Percentiles rank a stretch among this genome's conserved stretches.
These are phyloP conservation scores for Mechanitis mazaeus DNA, from an alignment of 2,888 invertebrate species.

Conservation along the genomic window DNA sequence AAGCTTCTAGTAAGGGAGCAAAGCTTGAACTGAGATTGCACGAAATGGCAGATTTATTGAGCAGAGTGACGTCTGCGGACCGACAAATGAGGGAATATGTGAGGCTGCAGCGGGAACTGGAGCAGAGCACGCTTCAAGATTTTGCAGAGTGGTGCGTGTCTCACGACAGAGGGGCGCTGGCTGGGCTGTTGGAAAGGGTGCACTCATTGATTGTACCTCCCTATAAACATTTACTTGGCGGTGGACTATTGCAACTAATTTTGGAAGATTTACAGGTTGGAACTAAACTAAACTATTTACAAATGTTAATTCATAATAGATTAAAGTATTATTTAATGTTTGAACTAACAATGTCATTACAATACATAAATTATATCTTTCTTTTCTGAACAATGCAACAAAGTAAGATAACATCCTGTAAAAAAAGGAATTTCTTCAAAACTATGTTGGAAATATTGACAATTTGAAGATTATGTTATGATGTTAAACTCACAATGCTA, in stretches of 20 bases:
- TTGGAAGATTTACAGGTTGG: conserved; percentile 60
- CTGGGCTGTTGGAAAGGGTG: conserved; percentile 80
- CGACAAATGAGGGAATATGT: conserved; percentile 78
- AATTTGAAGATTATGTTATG: neutral
- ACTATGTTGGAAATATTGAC: neutral
- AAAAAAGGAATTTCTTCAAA: neutral
- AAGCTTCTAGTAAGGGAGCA: conserved; percentile 56
- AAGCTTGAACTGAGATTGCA: conserved; percentile 78
- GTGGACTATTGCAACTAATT: conserved; percentile 61
- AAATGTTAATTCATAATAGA: too few species aligned
- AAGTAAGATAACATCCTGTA: conserved; percentile 4
- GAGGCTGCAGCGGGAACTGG: conserved; percentile 69
- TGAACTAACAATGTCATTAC: too few species aligned
- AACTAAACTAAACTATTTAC: conserved; percentile 18
- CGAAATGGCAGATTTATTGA: conserved; percentile 78
- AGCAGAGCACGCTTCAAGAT: conserved; percentile 80
- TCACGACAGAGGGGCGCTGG: conserved; percentile 79
- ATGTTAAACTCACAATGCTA: neutral
- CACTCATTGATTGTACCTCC: conserved; percentile 78
- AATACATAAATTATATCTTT: neutral
- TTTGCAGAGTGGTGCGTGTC: conserved; percentile 84
- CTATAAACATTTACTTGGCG: conserved; percentile 58
- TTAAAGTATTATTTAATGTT: too few species aligned
- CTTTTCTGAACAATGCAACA: conserved; percentile 2
- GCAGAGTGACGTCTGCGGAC: conserved; percentile 77